Conservation (phyloP, 2,113 vertebrate genomes). For the Conger conger region DNA sequence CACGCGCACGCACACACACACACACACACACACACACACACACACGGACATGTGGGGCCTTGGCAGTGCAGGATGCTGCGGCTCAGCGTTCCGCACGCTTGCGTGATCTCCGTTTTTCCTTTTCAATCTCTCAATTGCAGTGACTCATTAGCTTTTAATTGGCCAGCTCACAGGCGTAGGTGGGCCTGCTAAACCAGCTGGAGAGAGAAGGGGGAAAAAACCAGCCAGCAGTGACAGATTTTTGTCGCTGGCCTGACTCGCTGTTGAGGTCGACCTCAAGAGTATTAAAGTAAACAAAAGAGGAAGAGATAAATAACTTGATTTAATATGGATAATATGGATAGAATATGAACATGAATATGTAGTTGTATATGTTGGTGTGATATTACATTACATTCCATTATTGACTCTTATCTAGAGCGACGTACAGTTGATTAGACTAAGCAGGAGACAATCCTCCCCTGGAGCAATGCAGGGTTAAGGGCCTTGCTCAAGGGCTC, state of each 20-base stretch:
- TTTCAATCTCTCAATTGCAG: not conserved
- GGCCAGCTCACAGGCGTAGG: slow-evolving; percentile 7
- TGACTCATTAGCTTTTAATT: slow-evolving; percentile 28
- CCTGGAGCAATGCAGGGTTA: no score
- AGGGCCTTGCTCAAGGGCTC: no score
- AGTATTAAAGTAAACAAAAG: not conserved
- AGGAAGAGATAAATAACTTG: not conserved
- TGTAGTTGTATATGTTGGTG: no score
- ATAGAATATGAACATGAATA: no score
- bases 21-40: not conserved
- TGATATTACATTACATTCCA: no score
- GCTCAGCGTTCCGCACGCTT: not conserved
- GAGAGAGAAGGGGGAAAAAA: not conserved
- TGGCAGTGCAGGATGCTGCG: not conserved
- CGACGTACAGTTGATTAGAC: no score
- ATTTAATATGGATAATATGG: no score
- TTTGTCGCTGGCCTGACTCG: not conserved
- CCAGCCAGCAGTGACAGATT: not conserved
- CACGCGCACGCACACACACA: not conserved
- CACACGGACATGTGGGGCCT: not conserved
- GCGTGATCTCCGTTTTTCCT: no score
- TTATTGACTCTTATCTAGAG: no score
- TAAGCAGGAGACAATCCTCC: no score
- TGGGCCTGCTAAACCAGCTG: slow-evolving; percentile 9
- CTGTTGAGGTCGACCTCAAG: not conserved